A percentile compares a stretch with the other conserved stretches of the same genome.
These are phyloP conservation scores for Drosophila littoralis DNA, from an alignment of 1,140 invertebrate genomes.

Conservation along the genomic window DNA sequence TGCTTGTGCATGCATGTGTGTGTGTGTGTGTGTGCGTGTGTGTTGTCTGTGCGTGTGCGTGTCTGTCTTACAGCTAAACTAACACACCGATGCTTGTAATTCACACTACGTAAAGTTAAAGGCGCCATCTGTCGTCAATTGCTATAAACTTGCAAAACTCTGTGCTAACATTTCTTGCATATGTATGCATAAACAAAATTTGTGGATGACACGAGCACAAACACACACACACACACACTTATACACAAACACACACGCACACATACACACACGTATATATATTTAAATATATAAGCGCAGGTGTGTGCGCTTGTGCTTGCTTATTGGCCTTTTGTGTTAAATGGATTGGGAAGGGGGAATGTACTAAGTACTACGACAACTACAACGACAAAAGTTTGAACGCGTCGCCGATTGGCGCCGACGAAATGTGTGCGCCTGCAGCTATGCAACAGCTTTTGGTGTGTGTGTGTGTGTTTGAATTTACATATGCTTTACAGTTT, in stretches of 20 bases:
- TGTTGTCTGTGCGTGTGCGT: slow-evolving; percentile 2
- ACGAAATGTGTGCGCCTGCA: slow-evolving; percentile 37
- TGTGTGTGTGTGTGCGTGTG: slow-evolving; percentile 6
- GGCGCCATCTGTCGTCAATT: slow-evolving; percentile 24
- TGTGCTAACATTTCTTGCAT: slow-evolving; percentile 4
- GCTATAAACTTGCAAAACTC: slow-evolving; percentile 1
- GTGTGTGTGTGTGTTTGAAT: slow-evolving; percentile 12
- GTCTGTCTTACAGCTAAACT: slow-evolving; percentile 49
- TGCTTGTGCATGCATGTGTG: slow-evolving; percentile 42
- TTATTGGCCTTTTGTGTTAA: slow-evolving; percentile 53
- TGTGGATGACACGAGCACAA: slow-evolving; percentile 26
- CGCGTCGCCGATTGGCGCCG: slow-evolving; percentile 21
- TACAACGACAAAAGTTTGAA: slow-evolving; percentile 33
- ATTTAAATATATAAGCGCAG: not conserved
- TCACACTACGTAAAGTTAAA: slow-evolving; percentile 40
- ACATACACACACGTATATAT: not conserved
- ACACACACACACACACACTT: slow-evolving; percentile 10
- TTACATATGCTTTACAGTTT: slow-evolving; percentile 11
- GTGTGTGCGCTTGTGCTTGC: slow-evolving; percentile 22
- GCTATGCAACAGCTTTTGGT: slow-evolving; percentile 47
- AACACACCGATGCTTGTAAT: slow-evolving; percentile 40
- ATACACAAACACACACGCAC: slow-evolving; percentile 3
- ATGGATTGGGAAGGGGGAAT: slow-evolving; percentile 42
- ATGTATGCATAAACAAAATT: slow-evolving; percentile 63
- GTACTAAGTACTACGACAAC: slow-evolving; percentile 57